Conservation (phyloP, 2,888 invertebrate species). For the Melanchra persicariae region DNA sequence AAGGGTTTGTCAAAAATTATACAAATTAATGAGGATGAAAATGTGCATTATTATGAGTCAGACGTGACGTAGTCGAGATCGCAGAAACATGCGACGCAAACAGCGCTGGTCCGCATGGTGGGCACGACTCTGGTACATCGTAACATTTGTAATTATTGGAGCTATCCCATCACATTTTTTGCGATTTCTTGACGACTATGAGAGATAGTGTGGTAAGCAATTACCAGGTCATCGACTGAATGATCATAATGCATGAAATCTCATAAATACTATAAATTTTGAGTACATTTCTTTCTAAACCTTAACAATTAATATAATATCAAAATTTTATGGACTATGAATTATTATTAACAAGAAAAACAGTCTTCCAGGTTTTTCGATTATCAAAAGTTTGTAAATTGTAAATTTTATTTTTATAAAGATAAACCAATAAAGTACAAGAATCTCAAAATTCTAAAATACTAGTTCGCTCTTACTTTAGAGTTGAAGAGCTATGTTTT, state of each 20-base stretch:
- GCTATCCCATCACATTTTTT: not conserved
- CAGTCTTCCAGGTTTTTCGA: slow-evolving; percentile 89
- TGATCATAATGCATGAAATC: slow-evolving; percentile 53
- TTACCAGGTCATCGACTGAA: slow-evolving; percentile 47
- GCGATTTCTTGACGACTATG: slow-evolving; percentile 11
- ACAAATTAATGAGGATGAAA: slow-evolving; percentile 13
- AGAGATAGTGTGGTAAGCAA: not conserved
- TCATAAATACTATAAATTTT: slow-evolving; percentile 72
- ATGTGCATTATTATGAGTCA: slow-evolving; percentile 25
- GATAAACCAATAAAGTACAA: slow-evolving; percentile 85
- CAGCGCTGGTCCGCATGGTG: not conserved
- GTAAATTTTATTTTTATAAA: slow-evolving; percentile 85
- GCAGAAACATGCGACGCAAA: slow-evolving; percentile 10
- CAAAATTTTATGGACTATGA: slow-evolving; percentile 89
- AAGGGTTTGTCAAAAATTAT: slow-evolving; percentile 23
- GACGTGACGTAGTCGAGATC: slow-evolving; percentile 25
- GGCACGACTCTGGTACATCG: not conserved
- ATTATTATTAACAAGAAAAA: slow-evolving; percentile 87
- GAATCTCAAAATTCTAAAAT: slow-evolving; percentile 84
- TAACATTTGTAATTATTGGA: not conserved
- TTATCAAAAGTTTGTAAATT: slow-evolving; percentile 90
- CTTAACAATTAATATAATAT: slow-evolving; percentile 88
- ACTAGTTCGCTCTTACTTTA: slow-evolving; percentile 70
- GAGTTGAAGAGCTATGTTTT: slow-evolving; percentile 66
- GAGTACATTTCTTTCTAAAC: slow-evolving; percentile 81